These are phyloP conservation scores for Apodemia zela DNA, from an alignment of 2,888 invertebrate species.

Conservation along the genomic window DNA sequence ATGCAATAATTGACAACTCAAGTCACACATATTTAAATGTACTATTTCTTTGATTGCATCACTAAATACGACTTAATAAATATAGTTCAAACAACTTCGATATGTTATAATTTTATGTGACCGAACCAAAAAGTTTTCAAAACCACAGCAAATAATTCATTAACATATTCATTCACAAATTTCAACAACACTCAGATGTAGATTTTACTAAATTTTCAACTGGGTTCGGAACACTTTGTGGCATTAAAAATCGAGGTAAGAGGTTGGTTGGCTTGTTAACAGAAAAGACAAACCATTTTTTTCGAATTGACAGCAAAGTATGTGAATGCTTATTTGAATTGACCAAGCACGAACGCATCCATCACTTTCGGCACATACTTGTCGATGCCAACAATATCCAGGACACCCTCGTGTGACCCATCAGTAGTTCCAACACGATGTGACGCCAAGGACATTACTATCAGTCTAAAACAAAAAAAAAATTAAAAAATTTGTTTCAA, in stretches of 20 bases:
- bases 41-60: background rate
- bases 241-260: conserved; percentile 45
- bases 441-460: conserved; percentile 80
- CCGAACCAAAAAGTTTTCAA: conserved; percentile 22
- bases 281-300: background rate
- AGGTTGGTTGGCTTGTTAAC: conserved; percentile 17
- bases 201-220: conserved; percentile 13
- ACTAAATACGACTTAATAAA: background rate
- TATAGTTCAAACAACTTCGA: conserved; percentile 1
- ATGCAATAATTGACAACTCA: too few relatives aligned
- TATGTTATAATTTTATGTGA: conserved; percentile 20
- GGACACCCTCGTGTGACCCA: conserved; percentile 72
- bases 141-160: conserved; percentile 1
- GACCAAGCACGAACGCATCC: conserved; percentile 82
- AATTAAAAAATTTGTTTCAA: too few relatives aligned
- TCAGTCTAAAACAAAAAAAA: conserved; percentile 62
- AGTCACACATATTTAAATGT: too few relatives aligned
- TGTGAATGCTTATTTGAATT: conserved; percentile 59
- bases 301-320: conserved; percentile 10
- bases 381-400: conserved; percentile 84
- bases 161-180: conserved; percentile 6
- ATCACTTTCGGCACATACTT: conserved; percentile 81
- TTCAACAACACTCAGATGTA: conserved; percentile 1
- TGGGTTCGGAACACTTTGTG: conserved; percentile 53
- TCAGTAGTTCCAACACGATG: conserved; percentile 70